A percentile compares a stretch with the other conserved stretches of the same genome.
Evolutionary conservation across 1,140 invertebrate genomes (phyloP).

Genomic region (Ditylenchus dipsaci): DNA sequence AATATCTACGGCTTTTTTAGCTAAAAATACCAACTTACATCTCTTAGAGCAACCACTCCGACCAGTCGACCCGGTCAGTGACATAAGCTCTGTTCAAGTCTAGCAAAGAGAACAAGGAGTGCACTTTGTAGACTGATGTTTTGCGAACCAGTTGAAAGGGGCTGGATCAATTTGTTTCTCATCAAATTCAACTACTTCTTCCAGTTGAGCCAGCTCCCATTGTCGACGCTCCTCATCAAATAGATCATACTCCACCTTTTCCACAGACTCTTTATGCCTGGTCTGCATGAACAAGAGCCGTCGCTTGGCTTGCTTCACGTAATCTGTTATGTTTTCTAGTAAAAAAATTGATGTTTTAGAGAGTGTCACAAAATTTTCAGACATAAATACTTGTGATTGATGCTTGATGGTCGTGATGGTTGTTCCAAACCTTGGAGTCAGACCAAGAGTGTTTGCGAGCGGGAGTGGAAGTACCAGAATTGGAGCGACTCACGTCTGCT

Average conservation of each 20-base stretch:
- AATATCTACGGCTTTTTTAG: not conserved
- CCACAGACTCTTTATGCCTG: slow-evolving; percentile 34
- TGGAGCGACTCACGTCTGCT: not conserved
- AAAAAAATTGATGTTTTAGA: slow-evolving; percentile 1
- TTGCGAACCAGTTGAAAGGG: slow-evolving; percentile 96
- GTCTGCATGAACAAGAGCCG: slow-evolving; percentile 38
- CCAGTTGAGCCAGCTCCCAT: slow-evolving; percentile 64
- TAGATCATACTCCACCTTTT: slow-evolving; percentile 47
- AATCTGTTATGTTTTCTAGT: slow-evolving; percentile 48
- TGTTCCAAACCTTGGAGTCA: not conserved
- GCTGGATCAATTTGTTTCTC: slow-evolving; percentile 89
- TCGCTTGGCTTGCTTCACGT: slow-evolving; percentile 51
- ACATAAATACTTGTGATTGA: slow-evolving; percentile 36
- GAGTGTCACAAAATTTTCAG: not conserved
- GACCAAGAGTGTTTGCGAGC: slow-evolving; percentile 18
- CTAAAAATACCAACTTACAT: slow-evolving; percentile 65
- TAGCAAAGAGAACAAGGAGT: slow-evolving; percentile 92
- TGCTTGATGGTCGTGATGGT: slow-evolving; percentile 24
- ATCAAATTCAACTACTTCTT: slow-evolving; percentile 73
- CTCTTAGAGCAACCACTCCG: slow-evolving; percentile 89
- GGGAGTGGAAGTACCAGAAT: slow-evolving; percentile 12
- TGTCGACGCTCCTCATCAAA: slow-evolving; percentile 50
- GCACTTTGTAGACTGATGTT: slow-evolving; percentile 87
- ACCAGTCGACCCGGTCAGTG: slow-evolving; percentile 90
- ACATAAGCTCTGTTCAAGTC: slow-evolving; percentile 95